Percentiles rank a stretch among this genome's conserved stretches.
Conservation (phyloP, 2,113 vertebrate genomes). For the Glaucidium brasilianum region DNA sequence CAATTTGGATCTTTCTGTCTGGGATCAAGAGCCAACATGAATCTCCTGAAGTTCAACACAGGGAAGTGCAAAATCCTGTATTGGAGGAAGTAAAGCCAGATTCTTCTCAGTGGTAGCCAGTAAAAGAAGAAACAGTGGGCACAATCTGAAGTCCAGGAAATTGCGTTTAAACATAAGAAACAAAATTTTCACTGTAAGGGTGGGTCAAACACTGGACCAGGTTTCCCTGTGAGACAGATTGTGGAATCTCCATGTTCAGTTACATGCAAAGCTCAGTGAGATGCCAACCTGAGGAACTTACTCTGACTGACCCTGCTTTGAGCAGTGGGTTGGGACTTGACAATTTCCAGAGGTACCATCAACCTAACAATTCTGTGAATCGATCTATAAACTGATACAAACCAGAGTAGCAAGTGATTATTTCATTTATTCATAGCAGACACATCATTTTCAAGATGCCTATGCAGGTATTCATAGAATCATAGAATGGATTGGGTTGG, state of each 20-base stretch:
- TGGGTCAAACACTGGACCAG: background rate
- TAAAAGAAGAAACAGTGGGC: background rate
- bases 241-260: background rate
- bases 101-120: background rate
- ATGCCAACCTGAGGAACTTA: rapidly evolving
- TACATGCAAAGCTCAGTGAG: background rate
- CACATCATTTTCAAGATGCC: background rate
- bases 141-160: background rate
- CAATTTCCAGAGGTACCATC: background rate
- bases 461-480: background rate
- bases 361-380: background rate
- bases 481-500: too few species aligned
- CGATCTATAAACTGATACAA: background rate
- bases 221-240: rapidly evolving
- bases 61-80: background rate
- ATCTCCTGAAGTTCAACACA: background rate
- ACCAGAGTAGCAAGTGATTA: background rate
- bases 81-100: background rate
- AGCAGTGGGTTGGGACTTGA: background rate
- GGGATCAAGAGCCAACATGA: background rate
- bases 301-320: background rate
- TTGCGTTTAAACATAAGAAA: background rate
- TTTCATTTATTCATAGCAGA: background rate
- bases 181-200: background rate
- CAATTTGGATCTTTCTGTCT: background rate